A percentile compares a stretch with the other conserved stretches of the same genome.
Evolutionary conservation across 2,888 invertebrate species (phyloP).

Genomic region (Omphaloscelis lunosa): DNA sequence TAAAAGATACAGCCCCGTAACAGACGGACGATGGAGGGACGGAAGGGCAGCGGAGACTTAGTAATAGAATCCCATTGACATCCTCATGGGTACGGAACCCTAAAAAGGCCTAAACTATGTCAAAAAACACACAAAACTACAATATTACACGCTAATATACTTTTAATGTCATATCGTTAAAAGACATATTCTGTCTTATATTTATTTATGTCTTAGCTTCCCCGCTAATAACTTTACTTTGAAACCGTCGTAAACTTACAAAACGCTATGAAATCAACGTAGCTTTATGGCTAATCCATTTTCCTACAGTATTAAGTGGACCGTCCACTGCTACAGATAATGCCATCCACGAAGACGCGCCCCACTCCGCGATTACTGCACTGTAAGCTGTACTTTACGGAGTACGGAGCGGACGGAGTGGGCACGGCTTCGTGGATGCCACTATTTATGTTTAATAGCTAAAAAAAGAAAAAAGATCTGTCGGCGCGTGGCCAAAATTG

Average conservation of each 20-base stretch:
- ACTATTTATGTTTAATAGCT: neutral
- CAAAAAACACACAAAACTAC: neutral
- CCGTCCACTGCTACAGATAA: neutral
- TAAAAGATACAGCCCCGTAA: neutral
- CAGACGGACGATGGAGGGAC: neutral
- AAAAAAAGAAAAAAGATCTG: no score
- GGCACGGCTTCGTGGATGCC: no score
- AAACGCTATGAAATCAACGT: constrained; percentile 46
- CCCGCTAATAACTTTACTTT: constrained; percentile 32
- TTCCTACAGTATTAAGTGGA: constrained; percentile 10
- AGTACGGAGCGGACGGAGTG: no score
- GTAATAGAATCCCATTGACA: neutral
- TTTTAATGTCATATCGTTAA: constrained; percentile 33
- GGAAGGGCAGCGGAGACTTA: neutral
- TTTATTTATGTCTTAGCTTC: constrained; percentile 32
- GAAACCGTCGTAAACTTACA: constrained; percentile 23
- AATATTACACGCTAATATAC: neutral
- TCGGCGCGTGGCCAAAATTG: neutral
- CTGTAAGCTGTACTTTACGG: no score
- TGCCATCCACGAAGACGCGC: no score
- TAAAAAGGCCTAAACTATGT: neutral
- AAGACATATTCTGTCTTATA: constrained; percentile 30
- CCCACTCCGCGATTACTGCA: no score
- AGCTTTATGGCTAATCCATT: constrained; percentile 27
- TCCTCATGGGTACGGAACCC: neutral